Base-by-base conservation (phyloP, 2,797 vertebrate genomes). In the Scyliorhinus canicula region DNA sequence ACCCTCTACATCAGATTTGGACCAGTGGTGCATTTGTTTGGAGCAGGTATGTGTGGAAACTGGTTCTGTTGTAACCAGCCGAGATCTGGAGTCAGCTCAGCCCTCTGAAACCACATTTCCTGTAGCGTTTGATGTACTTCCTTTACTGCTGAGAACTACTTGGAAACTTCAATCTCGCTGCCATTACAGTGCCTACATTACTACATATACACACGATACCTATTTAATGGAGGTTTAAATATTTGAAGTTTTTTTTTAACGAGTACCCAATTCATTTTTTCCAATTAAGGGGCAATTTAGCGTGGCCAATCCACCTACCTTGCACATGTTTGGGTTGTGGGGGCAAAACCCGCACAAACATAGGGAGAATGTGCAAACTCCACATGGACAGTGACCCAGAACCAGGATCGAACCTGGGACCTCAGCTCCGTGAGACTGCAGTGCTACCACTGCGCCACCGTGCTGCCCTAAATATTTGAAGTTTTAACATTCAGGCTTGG, bases 41-140 rank as follows among this genome's bases (percentile, higher is more conserved):
- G 57, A 57, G 40, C n/a, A 65, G 55, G 55, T 35, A 40, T 24
- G 21, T 65, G 57, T 24, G 21, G 60, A 91, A 91, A 65, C 47
- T 94, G 67, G 21, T 65, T 21, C 8, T 28, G 93, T 52, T 93
- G 21, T 91, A 91, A 71, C 40, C 60, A 94, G 28, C 47, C 67
- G 88, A 91, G 31, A 11, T 52, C 11, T 0, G 14, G 60, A 63
- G 21, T 74, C n/a, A 19, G 67, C 44, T 67, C 67, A 74, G 55
- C 28, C 44, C 67, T n/a, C 47, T 50, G 65, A 94, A 94, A 94
- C 93, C 93, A 55, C 93, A 94, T 67, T 94, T 94, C 93, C 93
- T 94, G 93, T 52, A n/a, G 67, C 47, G 3, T 35, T 50, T 91
- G 5, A 71, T 28, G 93, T 44, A 52, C 65, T 94, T 93, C 26